A percentile compares a stretch with the other conserved stretches of the same genome.
These are phyloP conservation scores for Sinonovacula constricta DNA, from an alignment of 1,140 invertebrate genomes.

Conservation along the genomic window DNA sequence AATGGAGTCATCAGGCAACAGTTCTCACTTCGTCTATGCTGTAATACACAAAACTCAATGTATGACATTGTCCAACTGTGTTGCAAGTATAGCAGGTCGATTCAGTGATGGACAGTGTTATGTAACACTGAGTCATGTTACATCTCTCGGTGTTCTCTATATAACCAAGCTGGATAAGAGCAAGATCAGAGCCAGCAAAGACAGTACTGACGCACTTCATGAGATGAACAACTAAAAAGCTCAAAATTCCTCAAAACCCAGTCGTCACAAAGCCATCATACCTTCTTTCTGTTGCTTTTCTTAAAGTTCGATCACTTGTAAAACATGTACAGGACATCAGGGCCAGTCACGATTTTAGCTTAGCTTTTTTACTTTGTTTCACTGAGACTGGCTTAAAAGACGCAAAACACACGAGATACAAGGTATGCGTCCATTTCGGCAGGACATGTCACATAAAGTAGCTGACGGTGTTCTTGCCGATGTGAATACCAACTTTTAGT, in stretches of 20 bases:
- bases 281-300: neutral
- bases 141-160: slow-evolving; percentile 1
- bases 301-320: neutral
- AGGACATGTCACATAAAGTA: neutral
- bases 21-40: slow-evolving; percentile 9
- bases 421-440: neutral
- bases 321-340: neutral
- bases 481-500: too few species aligned
- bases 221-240: neutral
- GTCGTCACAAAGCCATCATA: slow-evolving; percentile 3
- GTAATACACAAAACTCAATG: slow-evolving; percentile 13
- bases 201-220: neutral
- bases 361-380: neutral
- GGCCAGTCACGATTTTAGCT: neutral
- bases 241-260: slow-evolving; percentile 8
- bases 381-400: too few species aligned
- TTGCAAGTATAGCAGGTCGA: neutral
- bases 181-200: slow-evolving; percentile 5
- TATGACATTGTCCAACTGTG: neutral
- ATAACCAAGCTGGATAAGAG: neutral
- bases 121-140: slow-evolving; percentile 3
- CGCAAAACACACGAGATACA: too few species aligned
- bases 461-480: slow-evolving; percentile 8
- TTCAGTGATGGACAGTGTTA: slow-evolving; percentile 17
- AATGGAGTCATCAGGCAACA: slow-evolving; percentile 2